Evolutionary conservation across 1,140 invertebrate species (phyloP).

Genomic region (Bombus sibiricus): DNA sequence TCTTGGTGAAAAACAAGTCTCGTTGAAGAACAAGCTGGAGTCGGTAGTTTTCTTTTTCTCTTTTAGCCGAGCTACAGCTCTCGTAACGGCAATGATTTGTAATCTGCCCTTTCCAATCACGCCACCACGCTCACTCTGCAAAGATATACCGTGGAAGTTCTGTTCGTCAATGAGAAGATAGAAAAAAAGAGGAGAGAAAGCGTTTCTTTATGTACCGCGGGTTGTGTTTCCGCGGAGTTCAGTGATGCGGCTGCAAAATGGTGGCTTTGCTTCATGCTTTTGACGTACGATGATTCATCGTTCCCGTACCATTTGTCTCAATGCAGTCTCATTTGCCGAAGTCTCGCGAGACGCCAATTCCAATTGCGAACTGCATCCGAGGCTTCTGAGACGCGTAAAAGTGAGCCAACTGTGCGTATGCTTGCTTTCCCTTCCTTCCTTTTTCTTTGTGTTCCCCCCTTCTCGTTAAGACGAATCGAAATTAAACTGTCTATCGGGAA

Average conservation of each 20-base stretch:
- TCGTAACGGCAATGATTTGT: conserved; percentile 49
- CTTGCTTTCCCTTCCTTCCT: neutral
- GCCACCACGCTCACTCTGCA: conserved; percentile 32
- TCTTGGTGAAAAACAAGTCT: conserved; percentile 32
- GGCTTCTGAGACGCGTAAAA: conserved; percentile 47
- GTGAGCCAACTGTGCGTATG: conserved; percentile 39
- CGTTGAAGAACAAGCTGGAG: neutral
- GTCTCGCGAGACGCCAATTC: conserved; percentile 70
- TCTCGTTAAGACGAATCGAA: neutral
- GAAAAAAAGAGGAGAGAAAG: conserved; percentile 39
- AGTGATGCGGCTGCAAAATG: conserved; percentile 65
- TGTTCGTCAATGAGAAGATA: conserved; percentile 54
- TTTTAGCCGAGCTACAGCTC: conserved; percentile 1
- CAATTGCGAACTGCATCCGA: conserved; percentile 67
- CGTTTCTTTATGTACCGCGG: conserved; percentile 59
- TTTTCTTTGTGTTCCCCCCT: no score
- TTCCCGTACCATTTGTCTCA: conserved; percentile 74
- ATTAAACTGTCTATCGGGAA: neutral
- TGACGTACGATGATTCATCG: conserved; percentile 76
- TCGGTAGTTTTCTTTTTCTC: no score
- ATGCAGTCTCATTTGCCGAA: conserved; percentile 69
- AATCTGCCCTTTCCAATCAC: conserved; percentile 62
- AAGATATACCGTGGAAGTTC: conserved; percentile 50
- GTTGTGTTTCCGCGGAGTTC: conserved; percentile 47
- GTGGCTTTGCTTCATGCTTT: conserved; percentile 69